Evolutionary conservation across 2,797 vertebrate genomes (phyloP).

Genomic region (Cyclura pinguis): DNA sequence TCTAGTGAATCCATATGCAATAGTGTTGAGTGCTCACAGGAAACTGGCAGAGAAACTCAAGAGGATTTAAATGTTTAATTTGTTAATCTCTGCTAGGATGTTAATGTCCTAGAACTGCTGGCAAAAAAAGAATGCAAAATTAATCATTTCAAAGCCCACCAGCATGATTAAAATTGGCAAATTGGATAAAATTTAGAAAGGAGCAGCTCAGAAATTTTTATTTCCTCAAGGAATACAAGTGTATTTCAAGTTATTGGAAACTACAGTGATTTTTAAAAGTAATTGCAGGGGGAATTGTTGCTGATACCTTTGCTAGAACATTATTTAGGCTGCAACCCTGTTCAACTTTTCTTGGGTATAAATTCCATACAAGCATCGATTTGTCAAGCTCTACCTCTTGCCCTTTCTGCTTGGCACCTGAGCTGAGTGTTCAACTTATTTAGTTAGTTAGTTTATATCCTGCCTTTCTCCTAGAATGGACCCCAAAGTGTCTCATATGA

Average conservation of each 20-base stretch:
- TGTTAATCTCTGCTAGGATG: neutral
- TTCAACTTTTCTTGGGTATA: neutral
- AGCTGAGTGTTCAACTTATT: no score
- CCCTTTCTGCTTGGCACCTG: neutral
- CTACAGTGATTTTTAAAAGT: neutral
- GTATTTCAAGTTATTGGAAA: neutral
- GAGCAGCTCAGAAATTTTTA: neutral
- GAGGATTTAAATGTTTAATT: neutral
- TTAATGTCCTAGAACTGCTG: neutral
- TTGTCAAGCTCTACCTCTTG: neutral
- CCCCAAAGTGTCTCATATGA: no score
- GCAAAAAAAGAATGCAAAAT: neutral
- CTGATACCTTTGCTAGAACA: neutral
- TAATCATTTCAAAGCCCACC: neutral
- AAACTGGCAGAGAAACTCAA: neutral
- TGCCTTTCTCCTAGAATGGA: no score
- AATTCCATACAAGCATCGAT: no score
- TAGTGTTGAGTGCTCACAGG: neutral
- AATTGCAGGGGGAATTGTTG: neutral
- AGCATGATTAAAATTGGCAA: neutral
- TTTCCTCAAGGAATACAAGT: slow-evolving; percentile 4
- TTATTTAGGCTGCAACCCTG: neutral
- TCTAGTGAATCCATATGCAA: neutral
- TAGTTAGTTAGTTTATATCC: no score
- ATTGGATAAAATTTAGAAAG: neutral